Conservation (phyloP, 2,888 invertebrate species). For the Ophioninae sp. region DNA sequence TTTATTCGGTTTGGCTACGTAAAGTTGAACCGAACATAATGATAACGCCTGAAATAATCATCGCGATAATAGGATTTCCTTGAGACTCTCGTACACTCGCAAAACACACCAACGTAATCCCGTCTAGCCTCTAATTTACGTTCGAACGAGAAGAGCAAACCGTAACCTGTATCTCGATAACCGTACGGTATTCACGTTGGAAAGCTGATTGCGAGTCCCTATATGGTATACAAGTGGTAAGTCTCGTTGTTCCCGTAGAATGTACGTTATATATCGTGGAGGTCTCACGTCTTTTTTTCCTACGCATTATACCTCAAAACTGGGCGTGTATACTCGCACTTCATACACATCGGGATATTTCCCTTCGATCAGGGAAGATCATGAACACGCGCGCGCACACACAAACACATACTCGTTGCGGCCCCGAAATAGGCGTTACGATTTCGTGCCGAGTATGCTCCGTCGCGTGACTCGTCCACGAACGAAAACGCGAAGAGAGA, state of each 20-base stretch:
- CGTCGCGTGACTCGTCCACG: conserved; percentile 32
- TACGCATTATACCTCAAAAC: background rate
- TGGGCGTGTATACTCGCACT: background rate
- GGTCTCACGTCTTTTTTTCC: background rate
- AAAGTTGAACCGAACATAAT: background rate
- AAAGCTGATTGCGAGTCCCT: background rate
- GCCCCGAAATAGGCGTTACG: conserved; percentile 29
- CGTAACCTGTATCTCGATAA: background rate
- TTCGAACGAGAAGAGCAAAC: background rate
- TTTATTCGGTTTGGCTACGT: too few relatives aligned
- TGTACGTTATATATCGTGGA: conserved; percentile 8
- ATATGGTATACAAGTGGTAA: background rate
- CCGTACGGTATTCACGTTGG: background rate
- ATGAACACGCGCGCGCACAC: background rate
- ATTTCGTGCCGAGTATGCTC: conserved; percentile 21
- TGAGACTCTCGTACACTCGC: background rate
- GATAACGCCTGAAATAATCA: background rate
- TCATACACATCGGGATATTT: background rate
- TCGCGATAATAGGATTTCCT: background rate
- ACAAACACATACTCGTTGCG: conserved; percentile 2
- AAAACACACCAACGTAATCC: background rate
- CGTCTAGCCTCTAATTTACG: background rate
- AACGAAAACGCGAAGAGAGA: conserved; percentile 5
- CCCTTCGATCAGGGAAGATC: conserved; percentile 6
- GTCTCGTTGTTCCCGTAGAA: conserved; percentile 12